Evolutionary conservation across 2,113 vertebrate species (phyloP).

Genomic region (Pipa parva): DNA sequence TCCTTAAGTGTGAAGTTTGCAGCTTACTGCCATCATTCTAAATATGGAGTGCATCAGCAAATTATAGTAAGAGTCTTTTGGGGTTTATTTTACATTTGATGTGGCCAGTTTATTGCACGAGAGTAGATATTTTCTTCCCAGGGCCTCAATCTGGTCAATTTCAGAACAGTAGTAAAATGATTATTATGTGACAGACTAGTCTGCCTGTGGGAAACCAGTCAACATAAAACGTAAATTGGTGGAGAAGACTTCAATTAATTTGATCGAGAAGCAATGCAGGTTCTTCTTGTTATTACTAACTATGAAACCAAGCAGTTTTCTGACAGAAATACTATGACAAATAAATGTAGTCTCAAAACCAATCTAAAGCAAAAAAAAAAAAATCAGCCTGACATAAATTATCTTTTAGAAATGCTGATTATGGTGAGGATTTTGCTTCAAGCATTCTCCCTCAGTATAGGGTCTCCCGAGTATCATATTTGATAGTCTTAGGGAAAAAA

Average conservation of each 20-base stretch:
- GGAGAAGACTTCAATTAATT: constrained; percentile 52
- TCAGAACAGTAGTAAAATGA: constrained; percentile 48
- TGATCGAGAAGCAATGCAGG: constrained; percentile 42
- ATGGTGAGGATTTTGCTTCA: constrained; percentile 46
- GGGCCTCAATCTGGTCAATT: constrained; percentile 51
- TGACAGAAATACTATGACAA: constrained; percentile 45
- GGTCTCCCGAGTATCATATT: constrained; percentile 43
- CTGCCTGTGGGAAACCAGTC: constrained; percentile 49
- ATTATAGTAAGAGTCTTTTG: constrained; percentile 43
- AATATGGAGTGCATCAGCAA: constrained; percentile 2
- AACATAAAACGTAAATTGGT: constrained; percentile 45
- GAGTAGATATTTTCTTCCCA: constrained; percentile 44
- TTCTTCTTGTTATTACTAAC: constrained; percentile 35
- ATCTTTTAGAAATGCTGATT: constrained; percentile 44
- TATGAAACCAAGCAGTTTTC: constrained; percentile 23
- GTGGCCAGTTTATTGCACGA: constrained; percentile 47
- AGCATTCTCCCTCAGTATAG: constrained; percentile 25
- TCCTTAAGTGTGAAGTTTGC: constrained; percentile 5
- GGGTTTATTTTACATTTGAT: constrained; percentile 44
- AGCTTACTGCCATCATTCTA: background rate
- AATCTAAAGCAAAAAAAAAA: constrained; percentile 34
- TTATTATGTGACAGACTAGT: constrained; percentile 52
- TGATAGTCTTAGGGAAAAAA: constrained; percentile 44
- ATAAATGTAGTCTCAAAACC: constrained; percentile 23
- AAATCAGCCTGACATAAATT: constrained; percentile 50